Base-by-base conservation (phyloP, 2,797 vertebrate genomes). In the Pangasius djambal region DNA sequence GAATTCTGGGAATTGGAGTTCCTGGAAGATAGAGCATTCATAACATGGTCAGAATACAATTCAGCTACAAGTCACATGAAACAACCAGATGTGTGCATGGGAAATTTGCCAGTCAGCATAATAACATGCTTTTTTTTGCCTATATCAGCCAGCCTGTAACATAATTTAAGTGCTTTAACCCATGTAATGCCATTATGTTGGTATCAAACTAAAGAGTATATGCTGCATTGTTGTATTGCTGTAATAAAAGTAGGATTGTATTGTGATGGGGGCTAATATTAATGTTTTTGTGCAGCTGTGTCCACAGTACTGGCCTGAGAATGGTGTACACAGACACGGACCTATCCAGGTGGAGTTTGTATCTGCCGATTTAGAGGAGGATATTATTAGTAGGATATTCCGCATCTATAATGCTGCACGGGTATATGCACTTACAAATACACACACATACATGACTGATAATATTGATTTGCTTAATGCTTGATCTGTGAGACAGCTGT, bases 301-400 rank as follows among this genome's bases (percentile, higher is more conserved):
- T 95, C 98, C 98, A 72, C 98, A 99, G 95, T 99, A 99, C 95
- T 99, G 98, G 98, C 98, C 98, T 0, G 98, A 99, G 95, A 98
- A 99, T 0, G 98, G 98, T 59, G 96, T 99, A 12, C 98, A 98
- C 85, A 95, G 98, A 6, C 97, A 98, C 0, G 98, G 98, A 12
- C 98, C 98, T 1, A 97, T 99, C 91, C 98, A 99, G 93, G 98
- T 99, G 94, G 98, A 99, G 93, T 99, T 99, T 90, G 98, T 99
- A n/a, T 99, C 98, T 0, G 98, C 98, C 1, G 98, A 99, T 87
- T 95, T 99, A 91, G 98, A 99, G 94, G 98, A 99, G 92, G 98
- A 99, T 90, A 98, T 99, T 90, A 99, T 99, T 95, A 99, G 98
- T 92, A 95, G 98, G 90, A 98, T 99, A 96, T 99, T 99, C 95